Evolutionary conservation across 2,113 vertebrate genomes (phyloP).

Genomic region (Halichoeres trimaculatus): DNA sequence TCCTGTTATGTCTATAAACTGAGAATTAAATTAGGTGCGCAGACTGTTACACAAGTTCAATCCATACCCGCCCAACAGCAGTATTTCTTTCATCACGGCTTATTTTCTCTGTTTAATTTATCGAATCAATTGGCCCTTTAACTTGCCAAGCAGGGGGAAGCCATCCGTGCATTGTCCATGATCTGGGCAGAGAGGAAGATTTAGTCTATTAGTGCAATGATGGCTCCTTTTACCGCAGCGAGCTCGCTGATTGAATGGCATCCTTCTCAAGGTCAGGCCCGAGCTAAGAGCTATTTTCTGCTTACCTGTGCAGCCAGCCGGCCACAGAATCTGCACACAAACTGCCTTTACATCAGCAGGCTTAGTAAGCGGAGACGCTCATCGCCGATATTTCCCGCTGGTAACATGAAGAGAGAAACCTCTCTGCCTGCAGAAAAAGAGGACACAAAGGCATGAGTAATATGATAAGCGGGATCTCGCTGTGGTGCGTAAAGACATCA

Average conservation of each 20-base stretch:
- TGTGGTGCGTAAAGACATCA: conserved; percentile 62
- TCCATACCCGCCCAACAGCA: conserved; percentile 49
- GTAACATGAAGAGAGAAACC: conserved; percentile 76
- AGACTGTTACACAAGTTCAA: conserved; percentile 65
- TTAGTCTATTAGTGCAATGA: conserved; percentile 79
- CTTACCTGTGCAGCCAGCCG: conserved; percentile 79
- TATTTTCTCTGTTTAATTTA: conserved; percentile 73
- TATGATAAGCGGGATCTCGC: conserved; percentile 62
- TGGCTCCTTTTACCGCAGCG: conserved; percentile 67
- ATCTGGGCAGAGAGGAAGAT: conserved; percentile 67
- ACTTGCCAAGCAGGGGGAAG: conserved; percentile 70
- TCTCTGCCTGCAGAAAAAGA: conserved; percentile 68
- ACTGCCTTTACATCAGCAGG: conserved; percentile 65
- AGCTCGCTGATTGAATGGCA: conserved; percentile 77
- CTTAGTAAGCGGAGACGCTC: conserved; percentile 72
- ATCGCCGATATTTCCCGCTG: conserved; percentile 74
- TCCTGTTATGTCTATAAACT: conserved; percentile 71
- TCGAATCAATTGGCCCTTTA: conserved; percentile 73
- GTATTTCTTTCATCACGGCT: conserved; percentile 64
- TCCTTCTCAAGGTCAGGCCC: conserved; percentile 77
- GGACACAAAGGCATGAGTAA: conserved; percentile 73
- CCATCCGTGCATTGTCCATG: conserved; percentile 71
- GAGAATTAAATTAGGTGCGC: conserved; percentile 75
- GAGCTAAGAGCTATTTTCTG: conserved; percentile 79
- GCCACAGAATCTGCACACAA: conserved; percentile 73